phyloP scores from a whole-genome alignment of 2,888 invertebrate genomes.

The Acrocera orbiculus region DNA sequence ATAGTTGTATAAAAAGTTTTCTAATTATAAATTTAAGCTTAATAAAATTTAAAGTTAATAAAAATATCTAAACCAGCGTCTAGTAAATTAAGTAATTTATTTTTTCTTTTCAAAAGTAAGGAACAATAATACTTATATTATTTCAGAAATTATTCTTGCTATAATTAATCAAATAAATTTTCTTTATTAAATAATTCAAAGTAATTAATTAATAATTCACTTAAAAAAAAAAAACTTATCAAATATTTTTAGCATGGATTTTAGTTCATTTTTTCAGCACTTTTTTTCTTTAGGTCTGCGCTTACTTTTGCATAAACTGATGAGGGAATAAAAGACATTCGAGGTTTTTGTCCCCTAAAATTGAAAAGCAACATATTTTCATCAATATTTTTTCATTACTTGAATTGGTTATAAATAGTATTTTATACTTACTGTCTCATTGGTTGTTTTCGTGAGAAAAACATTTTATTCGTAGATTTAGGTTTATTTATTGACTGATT shows the following conservation, averaged over 20 bases:
- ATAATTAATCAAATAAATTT: too few relatives aligned
- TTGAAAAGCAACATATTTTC: neutral
- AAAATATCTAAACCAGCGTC: too few relatives aligned
- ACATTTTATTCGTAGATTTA: constrained; percentile 10
- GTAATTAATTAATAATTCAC: too few relatives aligned
- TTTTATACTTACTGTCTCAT: constrained; percentile 5
- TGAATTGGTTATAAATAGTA: neutral
- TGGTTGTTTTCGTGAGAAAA: neutral
- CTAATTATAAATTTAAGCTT: too few relatives aligned
- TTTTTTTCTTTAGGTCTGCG: neutral
- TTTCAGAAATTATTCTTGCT: too few relatives aligned
- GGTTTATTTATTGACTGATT: constrained; percentile 13
- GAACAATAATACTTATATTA: too few relatives aligned
- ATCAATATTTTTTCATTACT: neutral
- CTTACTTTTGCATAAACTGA: constrained; percentile 12
- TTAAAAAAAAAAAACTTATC: too few relatives aligned
- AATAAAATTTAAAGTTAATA: too few relatives aligned
- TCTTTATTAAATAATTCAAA: too few relatives aligned
- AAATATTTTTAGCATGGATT: neutral
- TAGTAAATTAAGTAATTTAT: too few relatives aligned
- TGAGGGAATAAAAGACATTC: constrained; percentile 14
- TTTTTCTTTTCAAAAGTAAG: too few relatives aligned
- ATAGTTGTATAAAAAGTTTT: too few relatives aligned
- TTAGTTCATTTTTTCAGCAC: constrained; percentile 2
- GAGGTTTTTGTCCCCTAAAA: constrained; percentile 13